Conservation (phyloP, 1,140 invertebrate species). For the Drosophila repletoides region DNA sequence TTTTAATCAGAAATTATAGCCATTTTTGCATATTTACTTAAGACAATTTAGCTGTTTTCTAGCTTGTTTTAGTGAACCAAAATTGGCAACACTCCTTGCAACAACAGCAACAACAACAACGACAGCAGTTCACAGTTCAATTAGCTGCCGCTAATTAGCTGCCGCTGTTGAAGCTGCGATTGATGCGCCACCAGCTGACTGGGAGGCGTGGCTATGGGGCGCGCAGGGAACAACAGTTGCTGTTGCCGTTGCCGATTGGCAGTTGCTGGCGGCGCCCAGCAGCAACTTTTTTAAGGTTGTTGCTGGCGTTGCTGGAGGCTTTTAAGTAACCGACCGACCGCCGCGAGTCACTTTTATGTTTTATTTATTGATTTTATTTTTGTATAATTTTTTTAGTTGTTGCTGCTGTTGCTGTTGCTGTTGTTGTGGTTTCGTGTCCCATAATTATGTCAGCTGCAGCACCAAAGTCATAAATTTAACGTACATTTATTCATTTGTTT, state of each 20-base stretch:
- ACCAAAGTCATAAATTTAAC: constrained; percentile 72
- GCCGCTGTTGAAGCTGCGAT: background rate
- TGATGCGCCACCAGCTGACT: no score
- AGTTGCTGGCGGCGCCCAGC: constrained; percentile 44
- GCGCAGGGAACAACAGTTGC: constrained; percentile 2
- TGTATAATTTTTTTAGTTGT: constrained; percentile 25
- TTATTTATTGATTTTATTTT: constrained; percentile 79
- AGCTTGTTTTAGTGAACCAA: no score
- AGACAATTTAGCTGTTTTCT: no score
- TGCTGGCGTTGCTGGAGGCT: constrained; percentile 22
- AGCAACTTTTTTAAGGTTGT: constrained; percentile 15
- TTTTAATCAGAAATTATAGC: no score
- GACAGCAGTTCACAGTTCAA: constrained; percentile 77
- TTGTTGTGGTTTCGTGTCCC: constrained; percentile 57
- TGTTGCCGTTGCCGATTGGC: constrained; percentile 19
- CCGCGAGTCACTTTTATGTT: constrained; percentile 68
- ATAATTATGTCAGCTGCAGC: constrained; percentile 77
- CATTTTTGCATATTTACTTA: no score
- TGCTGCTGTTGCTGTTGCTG: constrained; percentile 19
- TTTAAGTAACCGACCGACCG: constrained; percentile 64
- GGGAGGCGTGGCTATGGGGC: background rate
- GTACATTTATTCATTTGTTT: constrained; percentile 34
- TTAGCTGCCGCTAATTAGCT: constrained; percentile 69
- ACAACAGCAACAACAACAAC: no score
- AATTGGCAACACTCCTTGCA: constrained; percentile 23